Evolutionary conservation across 2,113 vertebrate genomes (phyloP).

Genomic region (Pteronura brasiliensis): DNA sequence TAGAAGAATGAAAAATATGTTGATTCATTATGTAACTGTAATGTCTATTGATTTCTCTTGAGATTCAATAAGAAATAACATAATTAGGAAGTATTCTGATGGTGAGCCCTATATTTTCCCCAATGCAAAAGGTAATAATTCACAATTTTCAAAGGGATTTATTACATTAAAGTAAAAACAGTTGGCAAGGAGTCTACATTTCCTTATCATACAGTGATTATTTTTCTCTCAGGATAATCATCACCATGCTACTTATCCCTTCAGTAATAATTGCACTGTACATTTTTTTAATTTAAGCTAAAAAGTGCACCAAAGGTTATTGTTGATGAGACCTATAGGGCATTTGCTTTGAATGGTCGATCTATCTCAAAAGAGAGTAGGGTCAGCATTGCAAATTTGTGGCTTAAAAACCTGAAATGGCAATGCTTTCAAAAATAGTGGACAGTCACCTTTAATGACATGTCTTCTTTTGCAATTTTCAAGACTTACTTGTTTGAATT

Average conservation of each 20-base stretch:
- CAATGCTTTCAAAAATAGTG: background rate
- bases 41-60: slow-evolving; percentile 15
- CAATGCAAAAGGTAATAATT: background rate
- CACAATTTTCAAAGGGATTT: slow-evolving; percentile 11
- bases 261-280: background rate
- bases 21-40: background rate
- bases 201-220: background rate
- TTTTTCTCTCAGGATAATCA: background rate
- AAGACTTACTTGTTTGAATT: background rate
- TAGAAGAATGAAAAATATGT: background rate
- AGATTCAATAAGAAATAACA: background rate
- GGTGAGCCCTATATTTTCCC: background rate
- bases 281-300: background rate
- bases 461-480: background rate
- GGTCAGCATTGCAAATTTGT: background rate
- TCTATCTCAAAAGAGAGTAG: background rate
- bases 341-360: background rate
- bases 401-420: background rate
- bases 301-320: background rate
- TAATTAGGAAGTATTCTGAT: background rate
- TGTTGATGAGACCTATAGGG: background rate
- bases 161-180: background rate
- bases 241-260: background rate
- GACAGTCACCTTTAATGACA: background rate
- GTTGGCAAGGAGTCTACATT: background rate